Base-by-base conservation (phyloP, 1,140 invertebrate genomes). In the Platorchestia sp. region DNA sequence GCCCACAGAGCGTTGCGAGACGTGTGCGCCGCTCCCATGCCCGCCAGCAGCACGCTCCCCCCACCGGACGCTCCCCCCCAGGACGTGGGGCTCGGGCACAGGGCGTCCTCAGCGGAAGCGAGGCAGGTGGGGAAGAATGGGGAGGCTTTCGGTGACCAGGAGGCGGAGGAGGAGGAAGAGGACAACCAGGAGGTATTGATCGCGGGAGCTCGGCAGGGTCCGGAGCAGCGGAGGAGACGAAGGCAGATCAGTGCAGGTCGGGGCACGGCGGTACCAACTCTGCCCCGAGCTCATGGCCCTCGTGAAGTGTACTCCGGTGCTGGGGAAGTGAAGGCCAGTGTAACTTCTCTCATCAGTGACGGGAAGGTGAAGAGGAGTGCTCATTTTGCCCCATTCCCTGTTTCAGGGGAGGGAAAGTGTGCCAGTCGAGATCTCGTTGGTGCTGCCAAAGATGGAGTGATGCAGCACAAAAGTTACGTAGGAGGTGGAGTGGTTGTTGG, bases 101-200 rank as follows among this genome's bases (percentile, higher is more conserved):
- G 59, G 59, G 59, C 59, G 14, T 75, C 59, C 59, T 36, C 59
- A 75, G 59, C 59, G 59, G 59, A 27, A 75, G 59, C 7, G 87
- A 89, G 45, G 45, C 1, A 1, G 45, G 16, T 22, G 95, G 45
- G 42, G 59, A 42, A 19, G 36, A 51, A 75, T 75, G 59, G 59
- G 53, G 95, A 86, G 45, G 95, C 43, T 40, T 45, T 19, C 75
- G 0, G 59, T 27, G 95, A 40, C 22, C 22, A 51, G 95, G 59
- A 51, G 51, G 45, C 36, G n/a, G 95, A 95, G 95, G 95, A 89
- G 75, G 95, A 95, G 95, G 45, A 87, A 95, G 41, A 51, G 14
- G 95, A 10, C 19, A 19, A 59, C 51, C 41, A 87, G 51, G 86
- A 75, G 95, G 95, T 86, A 75, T 86, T 75, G 53, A 95, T 86